Conservation (phyloP, 92 coral and sea anemone genomes). For the Palythoa grandiflora region DNA sequence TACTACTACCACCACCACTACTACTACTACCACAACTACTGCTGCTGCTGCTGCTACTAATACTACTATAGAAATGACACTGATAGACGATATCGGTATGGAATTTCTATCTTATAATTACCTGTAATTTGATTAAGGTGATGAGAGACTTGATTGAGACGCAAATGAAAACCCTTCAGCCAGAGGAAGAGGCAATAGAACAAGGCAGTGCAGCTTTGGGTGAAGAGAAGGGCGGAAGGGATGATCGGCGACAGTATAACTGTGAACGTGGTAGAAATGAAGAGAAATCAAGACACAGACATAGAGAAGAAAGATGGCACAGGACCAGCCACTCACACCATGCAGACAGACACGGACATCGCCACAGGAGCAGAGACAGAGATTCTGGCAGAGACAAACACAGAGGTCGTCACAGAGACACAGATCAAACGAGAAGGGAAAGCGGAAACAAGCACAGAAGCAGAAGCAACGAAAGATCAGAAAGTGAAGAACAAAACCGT, state of each 20-base stretch:
- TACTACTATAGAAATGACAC: not conserved
- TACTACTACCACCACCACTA: no score
- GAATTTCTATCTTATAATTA: not conserved
- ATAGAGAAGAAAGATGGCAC: slow-evolving; percentile 1
- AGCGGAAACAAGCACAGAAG: not conserved
- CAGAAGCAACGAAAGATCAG: slow-evolving; percentile 1
- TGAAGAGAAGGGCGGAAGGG: slow-evolving; percentile 19
- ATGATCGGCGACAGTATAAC: slow-evolving; percentile 6
- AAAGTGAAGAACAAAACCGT: slow-evolving; percentile 30
- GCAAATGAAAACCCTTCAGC: slow-evolving; percentile 75
- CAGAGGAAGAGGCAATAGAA: slow-evolving; percentile 59
- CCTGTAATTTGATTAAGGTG: slow-evolving; percentile 49
- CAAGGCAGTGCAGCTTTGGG: slow-evolving; percentile 18
- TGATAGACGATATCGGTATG: not conserved
- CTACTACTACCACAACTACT: no score
- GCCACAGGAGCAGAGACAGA: slow-evolving; percentile 37
- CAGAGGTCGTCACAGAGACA: slow-evolving; percentile 7
- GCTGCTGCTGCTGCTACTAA: no score
- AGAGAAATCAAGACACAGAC: slow-evolving; percentile 19
- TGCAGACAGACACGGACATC: slow-evolving; percentile 15
- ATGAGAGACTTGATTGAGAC: slow-evolving; percentile 94
- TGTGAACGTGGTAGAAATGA: not conserved
- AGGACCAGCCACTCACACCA: not conserved
- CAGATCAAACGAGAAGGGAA: not conserved
- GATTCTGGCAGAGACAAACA: slow-evolving; percentile 3